phyloP scores from a whole-genome alignment of 2,888 invertebrate species.

The Drosophila demipolita region DNA sequence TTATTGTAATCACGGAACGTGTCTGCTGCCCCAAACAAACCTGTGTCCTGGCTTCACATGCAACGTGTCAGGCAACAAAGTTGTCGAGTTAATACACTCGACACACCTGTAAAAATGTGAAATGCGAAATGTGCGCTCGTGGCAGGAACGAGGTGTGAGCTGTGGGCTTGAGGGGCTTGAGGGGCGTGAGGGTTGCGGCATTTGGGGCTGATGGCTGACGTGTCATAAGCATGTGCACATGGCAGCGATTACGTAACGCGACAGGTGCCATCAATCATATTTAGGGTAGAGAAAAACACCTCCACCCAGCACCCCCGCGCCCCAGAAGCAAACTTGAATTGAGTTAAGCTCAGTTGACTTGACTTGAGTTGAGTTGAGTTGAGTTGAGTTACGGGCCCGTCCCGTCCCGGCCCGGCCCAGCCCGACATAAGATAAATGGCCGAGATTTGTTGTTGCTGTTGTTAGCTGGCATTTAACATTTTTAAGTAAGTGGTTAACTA shows the following conservation, averaged over 20 bases:
- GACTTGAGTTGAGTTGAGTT: not conserved
- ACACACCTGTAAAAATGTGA: conserved; percentile 64
- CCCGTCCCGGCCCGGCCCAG: no score
- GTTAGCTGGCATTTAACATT: conserved; percentile 53
- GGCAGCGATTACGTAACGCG: conserved; percentile 79
- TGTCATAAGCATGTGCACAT: conserved; percentile 60
- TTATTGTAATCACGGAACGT: conserved; percentile 65
- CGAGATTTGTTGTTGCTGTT: conserved; percentile 53
- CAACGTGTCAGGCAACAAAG: conserved; percentile 71
- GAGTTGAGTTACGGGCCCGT: not conserved
- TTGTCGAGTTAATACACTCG: conserved; percentile 55
- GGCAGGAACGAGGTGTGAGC: not conserved
- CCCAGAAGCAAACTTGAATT: not conserved
- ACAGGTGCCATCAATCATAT: conserved; percentile 79
- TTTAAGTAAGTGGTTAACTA: conserved; percentile 65
- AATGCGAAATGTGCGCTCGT: conserved; percentile 43
- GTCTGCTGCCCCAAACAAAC: conserved; percentile 26
- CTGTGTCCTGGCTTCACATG: conserved; percentile 50
- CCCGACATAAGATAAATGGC: conserved; percentile 58
- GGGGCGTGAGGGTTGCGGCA: not conserved
- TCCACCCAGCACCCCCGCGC: not conserved
- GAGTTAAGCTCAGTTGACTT: not conserved
- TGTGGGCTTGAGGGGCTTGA: not conserved
- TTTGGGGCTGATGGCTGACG: conserved; percentile 34
- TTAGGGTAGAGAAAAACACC: conserved; percentile 48